These are phyloP conservation scores for Agrotis clavis DNA, from an alignment of 2,888 invertebrate genomes.

Conservation along the genomic window DNA sequence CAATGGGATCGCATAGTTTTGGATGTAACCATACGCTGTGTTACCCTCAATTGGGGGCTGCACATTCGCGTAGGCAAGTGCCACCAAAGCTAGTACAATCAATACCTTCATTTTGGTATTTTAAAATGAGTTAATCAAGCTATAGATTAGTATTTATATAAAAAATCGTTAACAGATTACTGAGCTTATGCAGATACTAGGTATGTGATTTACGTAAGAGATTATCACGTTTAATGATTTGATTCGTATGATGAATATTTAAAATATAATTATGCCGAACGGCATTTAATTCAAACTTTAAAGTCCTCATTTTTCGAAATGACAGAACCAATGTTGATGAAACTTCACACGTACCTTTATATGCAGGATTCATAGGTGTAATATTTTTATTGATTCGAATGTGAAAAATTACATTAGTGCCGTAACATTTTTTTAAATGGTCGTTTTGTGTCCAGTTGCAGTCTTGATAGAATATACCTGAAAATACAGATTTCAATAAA, in stretches of 20 bases:
- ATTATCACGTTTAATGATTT: not conserved
- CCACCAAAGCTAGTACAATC: conserved; percentile 53
- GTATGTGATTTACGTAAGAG: conserved; percentile 20
- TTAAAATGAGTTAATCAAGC: conserved; percentile 17
- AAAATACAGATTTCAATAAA: not conserved
- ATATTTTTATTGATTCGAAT: too few relatives aligned
- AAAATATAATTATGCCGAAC: too few relatives aligned
- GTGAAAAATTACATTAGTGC: too few relatives aligned
- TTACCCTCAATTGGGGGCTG: conserved; percentile 45
- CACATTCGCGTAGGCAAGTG: conserved; percentile 53
- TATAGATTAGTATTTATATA: conserved; percentile 53
- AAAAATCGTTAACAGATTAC: conserved; percentile 55
- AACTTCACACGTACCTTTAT: too few relatives aligned
- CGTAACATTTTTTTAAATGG: too few relatives aligned
- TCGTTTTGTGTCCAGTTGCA: too few relatives aligned
- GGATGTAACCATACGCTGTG: conserved; percentile 73
- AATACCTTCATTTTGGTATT: conserved; percentile 59
- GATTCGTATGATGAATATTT: too few relatives aligned
- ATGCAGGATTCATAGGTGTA: too few relatives aligned
- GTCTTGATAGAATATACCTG: not conserved
- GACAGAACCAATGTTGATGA: too few relatives aligned
- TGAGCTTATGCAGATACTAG: conserved; percentile 16
- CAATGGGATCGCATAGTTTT: conserved; percentile 69
- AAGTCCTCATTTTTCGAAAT: too few relatives aligned
- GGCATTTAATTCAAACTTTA: too few relatives aligned